These are phyloP conservation scores for Melanotaenia trifasciata DNA, from an alignment of 2,797 vertebrate species.

Conservation along the genomic window DNA sequence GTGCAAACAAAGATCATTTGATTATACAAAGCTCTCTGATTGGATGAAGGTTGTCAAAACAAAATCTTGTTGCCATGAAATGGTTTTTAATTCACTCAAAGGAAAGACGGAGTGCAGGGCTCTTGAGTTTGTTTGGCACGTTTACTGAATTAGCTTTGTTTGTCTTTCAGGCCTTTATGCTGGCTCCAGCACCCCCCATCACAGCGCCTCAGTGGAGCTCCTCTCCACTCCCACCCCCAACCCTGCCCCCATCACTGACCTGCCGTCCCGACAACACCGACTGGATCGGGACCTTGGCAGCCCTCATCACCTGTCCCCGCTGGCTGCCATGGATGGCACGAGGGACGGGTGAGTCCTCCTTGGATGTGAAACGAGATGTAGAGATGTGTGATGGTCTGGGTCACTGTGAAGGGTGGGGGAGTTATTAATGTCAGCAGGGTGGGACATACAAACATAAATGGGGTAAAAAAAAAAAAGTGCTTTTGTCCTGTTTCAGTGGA, in stretches of 20 bases:
- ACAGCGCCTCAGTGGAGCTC: constrained; percentile 83
- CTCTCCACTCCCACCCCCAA: constrained; percentile 79
- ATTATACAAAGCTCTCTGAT: constrained; percentile 71
- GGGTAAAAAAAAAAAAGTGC: background rate
- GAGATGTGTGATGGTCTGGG: constrained; percentile 3
- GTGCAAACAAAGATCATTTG: constrained; percentile 71
- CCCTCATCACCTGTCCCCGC: constrained; percentile 89
- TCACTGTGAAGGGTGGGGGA: constrained; percentile 4
- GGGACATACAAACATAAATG: constrained; percentile 31
- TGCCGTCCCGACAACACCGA: constrained; percentile 85
- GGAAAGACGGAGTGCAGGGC: constrained; percentile 52
- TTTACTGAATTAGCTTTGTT: constrained; percentile 80
- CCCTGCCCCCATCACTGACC: constrained; percentile 77
- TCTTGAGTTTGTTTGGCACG: constrained; percentile 71
- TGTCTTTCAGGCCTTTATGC: constrained; percentile 91
- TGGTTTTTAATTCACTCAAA: constrained; percentile 79
- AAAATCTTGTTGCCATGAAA: constrained; percentile 78
- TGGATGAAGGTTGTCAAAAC: constrained; percentile 83
- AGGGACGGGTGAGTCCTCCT: constrained; percentile 89
- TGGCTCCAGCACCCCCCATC: constrained; percentile 86
- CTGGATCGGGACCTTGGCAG: constrained; percentile 86
- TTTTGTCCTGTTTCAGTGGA: constrained; percentile 13
- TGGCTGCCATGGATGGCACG: constrained; percentile 84
- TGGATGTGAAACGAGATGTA: background rate
- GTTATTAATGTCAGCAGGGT: constrained; percentile 32